A percentile compares a stretch with the other conserved stretches of the same genome.
Evolutionary conservation across 2,797 vertebrate species (phyloP).

Genomic region (Darevskia nairensis): DNA sequence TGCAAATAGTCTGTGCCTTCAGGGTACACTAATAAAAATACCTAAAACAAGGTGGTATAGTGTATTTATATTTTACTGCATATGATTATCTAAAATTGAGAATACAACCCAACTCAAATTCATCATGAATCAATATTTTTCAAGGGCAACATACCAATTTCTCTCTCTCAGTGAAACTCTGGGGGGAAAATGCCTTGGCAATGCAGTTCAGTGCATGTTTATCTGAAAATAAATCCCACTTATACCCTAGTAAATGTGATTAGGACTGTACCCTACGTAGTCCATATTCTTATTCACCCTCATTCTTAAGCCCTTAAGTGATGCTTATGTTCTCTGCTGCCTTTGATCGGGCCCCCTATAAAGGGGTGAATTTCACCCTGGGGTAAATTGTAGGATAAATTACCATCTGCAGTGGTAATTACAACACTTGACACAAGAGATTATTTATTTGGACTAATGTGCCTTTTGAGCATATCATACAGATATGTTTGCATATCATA

Average conservation of each 20-base stretch:
- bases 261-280: background rate
- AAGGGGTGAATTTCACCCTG: constrained; percentile 20
- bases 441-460: constrained; percentile 38
- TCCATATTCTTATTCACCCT: background rate
- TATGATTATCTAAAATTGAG: background rate
- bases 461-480: constrained; percentile 35
- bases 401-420: constrained; percentile 39
- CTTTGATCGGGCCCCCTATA: background rate
- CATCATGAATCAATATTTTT: background rate
- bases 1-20: background rate
- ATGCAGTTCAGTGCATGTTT: background rate
- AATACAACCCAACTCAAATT: background rate
- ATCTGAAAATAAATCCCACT: background rate
- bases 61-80: background rate
- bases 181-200: background rate
- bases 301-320: background rate
- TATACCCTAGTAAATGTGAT: background rate
- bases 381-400: constrained; percentile 16
- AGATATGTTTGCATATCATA: constrained; percentile 17
- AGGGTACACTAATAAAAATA: background rate
- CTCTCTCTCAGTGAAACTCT: background rate
- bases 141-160: background rate
- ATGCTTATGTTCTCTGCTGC: background rate
- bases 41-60: background rate
- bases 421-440: constrained; percentile 48